phyloP scores from a whole-genome alignment of 2,113 vertebrate genomes.

The Solenodon paradoxus region DNA sequence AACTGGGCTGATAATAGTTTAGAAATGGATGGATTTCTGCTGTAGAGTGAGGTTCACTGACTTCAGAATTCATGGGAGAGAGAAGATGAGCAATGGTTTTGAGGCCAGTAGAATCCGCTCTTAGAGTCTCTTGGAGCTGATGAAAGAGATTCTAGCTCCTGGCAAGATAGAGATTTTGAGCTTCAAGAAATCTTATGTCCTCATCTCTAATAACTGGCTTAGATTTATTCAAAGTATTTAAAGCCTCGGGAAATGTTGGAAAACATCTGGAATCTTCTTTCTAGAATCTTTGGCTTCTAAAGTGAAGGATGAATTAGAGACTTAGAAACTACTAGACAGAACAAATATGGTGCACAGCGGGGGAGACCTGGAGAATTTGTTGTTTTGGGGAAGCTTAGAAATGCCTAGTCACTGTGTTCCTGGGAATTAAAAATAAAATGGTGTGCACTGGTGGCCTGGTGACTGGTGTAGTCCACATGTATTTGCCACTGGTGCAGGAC shows the following conservation, averaged over 20 bases:
- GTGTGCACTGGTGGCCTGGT: too few species aligned
- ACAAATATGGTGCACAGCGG: conserved; percentile 10
- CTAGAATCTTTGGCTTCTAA: conserved; percentile 73
- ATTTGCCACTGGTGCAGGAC: too few species aligned
- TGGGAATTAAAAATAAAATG: background rate
- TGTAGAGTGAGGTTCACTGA: conserved; percentile 68
- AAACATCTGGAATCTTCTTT: conserved; percentile 6
- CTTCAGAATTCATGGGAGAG: conserved; percentile 77
- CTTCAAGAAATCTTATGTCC: conserved; percentile 77
- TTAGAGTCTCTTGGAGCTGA: conserved; percentile 24
- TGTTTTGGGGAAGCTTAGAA: conserved; percentile 65
- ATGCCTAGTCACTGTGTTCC: conserved; percentile 56
- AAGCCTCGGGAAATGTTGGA: conserved; percentile 23
- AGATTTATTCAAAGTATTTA: conserved; percentile 29
- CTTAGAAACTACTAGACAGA: conserved; percentile 56
- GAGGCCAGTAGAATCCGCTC: conserved; percentile 66
- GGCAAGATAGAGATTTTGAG: conserved; percentile 82
- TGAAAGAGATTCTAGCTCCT: conserved; percentile 71
- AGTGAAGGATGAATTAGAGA: conserved; percentile 62
- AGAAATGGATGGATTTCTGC: conserved; percentile 80
- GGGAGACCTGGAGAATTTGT: conserved; percentile 26
- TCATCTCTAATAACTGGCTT: background rate
- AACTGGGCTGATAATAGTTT: conserved; percentile 26
- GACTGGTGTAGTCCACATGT: too few species aligned
- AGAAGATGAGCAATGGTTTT: conserved; percentile 25